Base-by-base conservation (phyloP, 2,113 vertebrate genomes). In the Hyla sarda region DNA sequence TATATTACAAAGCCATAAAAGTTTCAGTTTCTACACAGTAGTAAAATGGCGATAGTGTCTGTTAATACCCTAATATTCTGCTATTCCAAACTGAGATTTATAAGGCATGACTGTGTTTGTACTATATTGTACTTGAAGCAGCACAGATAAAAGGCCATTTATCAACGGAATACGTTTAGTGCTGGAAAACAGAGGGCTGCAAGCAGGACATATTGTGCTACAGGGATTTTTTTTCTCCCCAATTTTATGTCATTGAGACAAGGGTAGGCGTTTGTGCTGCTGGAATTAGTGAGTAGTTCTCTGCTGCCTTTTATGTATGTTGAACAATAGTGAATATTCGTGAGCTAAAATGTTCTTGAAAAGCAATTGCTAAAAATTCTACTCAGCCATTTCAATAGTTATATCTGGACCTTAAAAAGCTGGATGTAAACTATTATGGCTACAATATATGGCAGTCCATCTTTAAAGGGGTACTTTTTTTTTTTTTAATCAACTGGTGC, bases 1-100 rank as follows among this genome's bases (percentile, higher is more conserved):
- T 85, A 79, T 79, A 71, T 85, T 78, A 30, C 84, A 85, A 85
- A 85, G 75, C 60, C 19, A 71, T 85, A 79, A 85, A 78, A 85
- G 56, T 69, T 48, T 78, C 75, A 79, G 60, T 71, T 85, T 77
- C 84, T 41, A 74, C 60, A 71, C 84, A 71, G 74, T 79, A 67
- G 58, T 79, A 79, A 85, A 85, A 85, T 17, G 25, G 84, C 60
- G 23, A 41, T 85, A 69, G 84, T 85, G 75, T 79, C 74, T 78
- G 83, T 78, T 85, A 78, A 69, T 85, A 69, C 83, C 78, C 74
- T 85, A 78, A 78, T 85, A 78, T 85, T 78, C 56, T 48, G 45
- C 73, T 78, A 78, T 78, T 69, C 28, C 83, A 67, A 32, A 67
- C 74, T 78, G 74, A 85, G 83, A 85, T 85, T 85, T 85, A 85